Evolutionary conservation across 2,113 vertebrate species (phyloP).

Genomic region (Crotalus helleri): DNA sequence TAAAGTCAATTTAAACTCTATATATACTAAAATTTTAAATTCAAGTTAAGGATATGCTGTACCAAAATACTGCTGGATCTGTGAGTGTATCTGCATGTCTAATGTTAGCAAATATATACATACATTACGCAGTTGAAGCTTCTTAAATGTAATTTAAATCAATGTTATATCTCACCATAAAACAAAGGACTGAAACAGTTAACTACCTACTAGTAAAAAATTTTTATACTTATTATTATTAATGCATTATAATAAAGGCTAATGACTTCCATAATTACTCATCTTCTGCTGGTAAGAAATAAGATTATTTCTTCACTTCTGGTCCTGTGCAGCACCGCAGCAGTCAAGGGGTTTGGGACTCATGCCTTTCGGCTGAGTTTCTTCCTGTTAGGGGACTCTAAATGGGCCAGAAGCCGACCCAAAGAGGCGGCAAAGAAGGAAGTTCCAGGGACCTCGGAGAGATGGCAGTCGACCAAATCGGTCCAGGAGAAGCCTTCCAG

Average conservation of each 20-base stretch:
- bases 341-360: too few relatives aligned
- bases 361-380: too few relatives aligned
- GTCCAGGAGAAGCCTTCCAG: too few relatives aligned
- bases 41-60: slow-evolving; percentile 65
- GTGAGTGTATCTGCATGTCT: not conserved
- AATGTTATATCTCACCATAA: slow-evolving; percentile 57
- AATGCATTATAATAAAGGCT: slow-evolving; percentile 63
- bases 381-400: too few relatives aligned
- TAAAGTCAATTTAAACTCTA: slow-evolving; percentile 68
- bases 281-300: not conserved
- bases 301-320: not conserved
- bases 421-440: too few relatives aligned
- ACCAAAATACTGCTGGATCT: slow-evolving; percentile 55
- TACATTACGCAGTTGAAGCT: slow-evolving; percentile 3
- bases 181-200: slow-evolving; percentile 60
- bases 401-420: too few relatives aligned
- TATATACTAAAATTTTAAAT: slow-evolving; percentile 65
- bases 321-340: too few relatives aligned
- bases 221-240: slow-evolving; percentile 47
- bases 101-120: slow-evolving; percentile 38
- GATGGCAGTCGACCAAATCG: too few relatives aligned
- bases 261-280: slow-evolving; percentile 30
- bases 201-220: slow-evolving; percentile 47
- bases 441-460: too few relatives aligned
- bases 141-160: slow-evolving; percentile 53